phyloP scores from a whole-genome alignment of 2,113 vertebrate species.

The Chloropsis hardwickii region DNA sequence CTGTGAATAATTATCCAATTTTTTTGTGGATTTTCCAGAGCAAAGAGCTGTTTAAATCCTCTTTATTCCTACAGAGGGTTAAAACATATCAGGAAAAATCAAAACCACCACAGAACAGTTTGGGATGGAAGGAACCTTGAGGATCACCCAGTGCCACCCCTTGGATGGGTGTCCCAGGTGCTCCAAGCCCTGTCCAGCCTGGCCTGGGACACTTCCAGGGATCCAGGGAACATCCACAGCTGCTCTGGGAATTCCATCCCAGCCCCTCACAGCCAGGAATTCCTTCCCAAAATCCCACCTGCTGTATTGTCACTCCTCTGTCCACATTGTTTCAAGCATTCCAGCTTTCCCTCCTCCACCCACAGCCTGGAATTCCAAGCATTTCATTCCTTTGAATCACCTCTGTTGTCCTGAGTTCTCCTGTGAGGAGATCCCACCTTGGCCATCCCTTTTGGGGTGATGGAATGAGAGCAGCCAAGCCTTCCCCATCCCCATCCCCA shows the following conservation, averaged over 20 bases:
- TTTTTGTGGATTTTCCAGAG: neutral
- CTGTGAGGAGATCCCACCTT: neutral
- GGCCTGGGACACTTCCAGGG: neutral
- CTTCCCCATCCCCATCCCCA: neutral
- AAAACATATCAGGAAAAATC: neutral
- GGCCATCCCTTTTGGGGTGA: neutral
- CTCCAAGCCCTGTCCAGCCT: neutral
- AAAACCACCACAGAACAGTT: neutral
- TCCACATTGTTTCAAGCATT: neutral
- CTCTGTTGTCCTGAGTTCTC: neutral
- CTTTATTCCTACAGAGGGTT: neutral
- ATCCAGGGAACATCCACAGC: neutral
- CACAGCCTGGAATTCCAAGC: neutral
- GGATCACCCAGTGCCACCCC: neutral
- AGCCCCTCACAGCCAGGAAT: fast-evolving
- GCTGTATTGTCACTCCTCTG: fast-evolving
- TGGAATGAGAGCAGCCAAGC: neutral
- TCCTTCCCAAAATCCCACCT: neutral
- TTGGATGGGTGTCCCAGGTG: neutral
- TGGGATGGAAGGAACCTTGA: neutral
- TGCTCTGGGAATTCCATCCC: fast-evolving
- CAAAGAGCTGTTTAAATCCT: neutral
- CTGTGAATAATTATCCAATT: neutral
- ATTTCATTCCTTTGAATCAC: neutral
- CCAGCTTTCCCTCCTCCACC: neutral